Evolutionary conservation across 2,113 vertebrate species (phyloP), one percentile per base, ranked within the genome.

Genomic region (Sinocyclocheilus maitianheensis): DNA sequence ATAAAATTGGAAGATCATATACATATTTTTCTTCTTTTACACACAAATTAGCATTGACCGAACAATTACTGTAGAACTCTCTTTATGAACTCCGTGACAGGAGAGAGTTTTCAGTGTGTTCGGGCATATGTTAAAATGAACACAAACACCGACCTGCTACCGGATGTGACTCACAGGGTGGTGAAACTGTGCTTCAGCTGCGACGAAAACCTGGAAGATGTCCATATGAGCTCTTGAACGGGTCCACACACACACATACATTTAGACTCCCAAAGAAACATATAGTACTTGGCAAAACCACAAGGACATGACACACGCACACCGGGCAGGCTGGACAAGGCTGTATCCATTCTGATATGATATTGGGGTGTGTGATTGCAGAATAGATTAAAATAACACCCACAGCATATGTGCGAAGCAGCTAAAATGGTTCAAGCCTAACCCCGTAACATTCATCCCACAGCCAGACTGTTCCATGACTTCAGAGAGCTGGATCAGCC

Each of bases 151-250:
- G 24, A 82, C 46, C 26, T 13, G 16, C 37, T 48, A 53, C 84
- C 40, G 74, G 43, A 58, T 34, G 51, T 85, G 84, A 85, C 71
- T 88, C 77, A 55, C 69, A 77, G n/a, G 43, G 37, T 81, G 65
- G 37, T 46, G 77, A 77, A 85, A 58, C 6, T n/a, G 40, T n/a
- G 77, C 16, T 58, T 74, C 77, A 62, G 58, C 80, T 51, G 26
- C 34, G 67, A 67, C 55, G 26, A 76, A 63, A 51, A 24, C 11
- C 24, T 65, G 86, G 74, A 84, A 74, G n/a, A 78, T 48, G 5
- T 40, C 34, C 24, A 46, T 37, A 43, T 10, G 62, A 69, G 71
- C 58, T 20, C 74, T 69, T 62, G 77, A 84, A 40, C 13, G 8
- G 58, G 53, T 18, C 48, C 46, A 6, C 46, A 12, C 46, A 48